A percentile compares a stretch with the other conserved stretches of the same genome.
Conservation (phyloP, 2,888 invertebrate species). For the Archaeoteleia sp. region DNA sequence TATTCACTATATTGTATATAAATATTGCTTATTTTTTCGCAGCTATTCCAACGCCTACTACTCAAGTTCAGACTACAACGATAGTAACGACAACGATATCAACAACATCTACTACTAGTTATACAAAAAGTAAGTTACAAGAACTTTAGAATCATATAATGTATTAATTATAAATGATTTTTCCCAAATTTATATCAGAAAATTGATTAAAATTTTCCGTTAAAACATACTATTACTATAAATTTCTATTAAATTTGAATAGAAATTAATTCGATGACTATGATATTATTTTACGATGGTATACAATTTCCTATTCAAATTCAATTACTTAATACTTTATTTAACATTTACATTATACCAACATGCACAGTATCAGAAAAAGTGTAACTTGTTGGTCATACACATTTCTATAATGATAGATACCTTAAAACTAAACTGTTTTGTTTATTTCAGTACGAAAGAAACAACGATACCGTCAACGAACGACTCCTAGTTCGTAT, state of each 20-base stretch:
- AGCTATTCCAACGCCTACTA: slow-evolving; percentile 68
- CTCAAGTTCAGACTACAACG: slow-evolving; percentile 57
- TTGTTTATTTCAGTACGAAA: slow-evolving; percentile 25
- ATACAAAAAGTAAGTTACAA: slow-evolving; percentile 17
- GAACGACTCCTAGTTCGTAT: slow-evolving; percentile 59
- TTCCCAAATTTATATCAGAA: not conserved
- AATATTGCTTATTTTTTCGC: slow-evolving; percentile 36
- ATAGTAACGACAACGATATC: slow-evolving; percentile 51
- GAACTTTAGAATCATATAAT: not conserved
- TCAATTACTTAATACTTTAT: no score
- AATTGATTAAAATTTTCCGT: not conserved
- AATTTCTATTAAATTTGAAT: no score
- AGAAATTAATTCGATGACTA: no score
- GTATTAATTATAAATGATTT: not conserved
- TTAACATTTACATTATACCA: no score
- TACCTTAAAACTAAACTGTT: not conserved
- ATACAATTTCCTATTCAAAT: no score
- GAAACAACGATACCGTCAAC: slow-evolving; percentile 61
- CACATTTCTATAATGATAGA: not conserved
- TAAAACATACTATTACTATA: no score
- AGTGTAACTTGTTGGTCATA: not conserved
- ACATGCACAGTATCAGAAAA: no score
- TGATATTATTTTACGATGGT: no score
- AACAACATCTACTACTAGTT: slow-evolving; percentile 19
- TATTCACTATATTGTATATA: slow-evolving; percentile 2